phyloP scores from a whole-genome alignment of 2,113 vertebrate genomes.

The Gallinago jamesoni region DNA sequence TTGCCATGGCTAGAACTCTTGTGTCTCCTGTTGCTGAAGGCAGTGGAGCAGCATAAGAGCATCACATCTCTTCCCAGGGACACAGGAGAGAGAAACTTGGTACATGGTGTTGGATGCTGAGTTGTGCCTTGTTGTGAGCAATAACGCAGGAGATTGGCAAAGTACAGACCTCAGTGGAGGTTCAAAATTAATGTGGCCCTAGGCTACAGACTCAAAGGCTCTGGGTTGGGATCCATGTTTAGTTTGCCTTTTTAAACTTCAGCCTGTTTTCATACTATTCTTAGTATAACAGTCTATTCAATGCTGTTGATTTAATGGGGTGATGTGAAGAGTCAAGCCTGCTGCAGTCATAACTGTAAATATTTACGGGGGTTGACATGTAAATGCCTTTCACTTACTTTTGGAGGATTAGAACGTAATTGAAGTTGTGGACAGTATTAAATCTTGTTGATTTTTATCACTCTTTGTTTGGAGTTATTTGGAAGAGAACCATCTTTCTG shows the following conservation, averaged over 20 bases:
- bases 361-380: conserved; percentile 18
- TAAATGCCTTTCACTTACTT: conserved; percentile 55
- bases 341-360: conserved; percentile 9
- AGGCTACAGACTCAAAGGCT: neutral
- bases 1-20: neutral
- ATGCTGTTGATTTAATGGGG: neutral
- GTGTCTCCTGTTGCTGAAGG: neutral
- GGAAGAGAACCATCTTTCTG: conserved; percentile 51
- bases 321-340: conserved; percentile 9
- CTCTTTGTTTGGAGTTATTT: conserved; percentile 53
- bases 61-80: neutral
- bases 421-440: conserved; percentile 30
- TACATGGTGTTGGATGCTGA: neutral
- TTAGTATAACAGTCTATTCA: neutral
- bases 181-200: neutral
- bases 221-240: neutral
- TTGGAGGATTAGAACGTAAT: neutral
- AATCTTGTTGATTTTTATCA: conserved; percentile 65
- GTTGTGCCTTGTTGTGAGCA: neutral
- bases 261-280: neutral
- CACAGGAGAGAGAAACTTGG: neutral
- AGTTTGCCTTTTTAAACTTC: neutral
- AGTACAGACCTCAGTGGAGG: neutral
- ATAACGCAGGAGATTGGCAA: neutral
- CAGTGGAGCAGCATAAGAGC: neutral